These are phyloP conservation scores for Troides oblongomaculatus DNA, from an alignment of 2,888 invertebrate genomes.

Conservation along the genomic window DNA sequence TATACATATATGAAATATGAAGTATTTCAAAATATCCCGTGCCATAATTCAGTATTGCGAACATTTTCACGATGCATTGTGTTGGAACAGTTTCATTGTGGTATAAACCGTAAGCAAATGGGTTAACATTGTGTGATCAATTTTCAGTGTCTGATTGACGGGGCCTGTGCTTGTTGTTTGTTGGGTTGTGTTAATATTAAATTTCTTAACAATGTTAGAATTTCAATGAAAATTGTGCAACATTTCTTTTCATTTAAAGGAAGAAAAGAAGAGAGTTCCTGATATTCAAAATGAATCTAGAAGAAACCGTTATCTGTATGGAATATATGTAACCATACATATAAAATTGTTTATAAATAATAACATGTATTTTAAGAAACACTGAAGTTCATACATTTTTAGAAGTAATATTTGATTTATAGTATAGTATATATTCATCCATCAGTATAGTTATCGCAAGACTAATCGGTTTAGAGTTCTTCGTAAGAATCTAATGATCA, in stretches of 20 bases:
- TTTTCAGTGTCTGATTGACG: conserved; percentile 15
- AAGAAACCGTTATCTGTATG: too few relatives aligned
- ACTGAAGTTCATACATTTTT: too few relatives aligned
- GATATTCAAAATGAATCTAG: too few relatives aligned
- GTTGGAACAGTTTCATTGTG: conserved; percentile 15
- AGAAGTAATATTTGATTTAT: too few relatives aligned
- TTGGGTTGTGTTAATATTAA: neutral
- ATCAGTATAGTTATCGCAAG: too few relatives aligned
- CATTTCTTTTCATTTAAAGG: neutral
- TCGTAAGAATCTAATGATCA: too few relatives aligned
- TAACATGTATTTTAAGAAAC: too few relatives aligned
- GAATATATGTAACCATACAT: too few relatives aligned
- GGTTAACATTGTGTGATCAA: conserved; percentile 11
- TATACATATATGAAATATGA: neutral
- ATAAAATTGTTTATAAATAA: too few relatives aligned
- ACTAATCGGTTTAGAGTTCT: too few relatives aligned
- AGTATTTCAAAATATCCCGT: conserved; percentile 14
- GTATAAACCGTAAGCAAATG: neutral
- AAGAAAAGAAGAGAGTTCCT: too few relatives aligned
- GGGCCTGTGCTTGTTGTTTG: conserved; percentile 4
- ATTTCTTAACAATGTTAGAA: neutral
- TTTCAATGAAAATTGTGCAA: neutral
- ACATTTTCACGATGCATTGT: conserved; percentile 7
- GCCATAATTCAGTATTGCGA: conserved; percentile 7
- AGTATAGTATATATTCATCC: too few relatives aligned